A percentile compares a stretch with the other conserved stretches of the same genome.
These are phyloP conservation scores for Onchidella celtica DNA, from an alignment of 2,888 invertebrate genomes.

Conservation along the genomic window DNA sequence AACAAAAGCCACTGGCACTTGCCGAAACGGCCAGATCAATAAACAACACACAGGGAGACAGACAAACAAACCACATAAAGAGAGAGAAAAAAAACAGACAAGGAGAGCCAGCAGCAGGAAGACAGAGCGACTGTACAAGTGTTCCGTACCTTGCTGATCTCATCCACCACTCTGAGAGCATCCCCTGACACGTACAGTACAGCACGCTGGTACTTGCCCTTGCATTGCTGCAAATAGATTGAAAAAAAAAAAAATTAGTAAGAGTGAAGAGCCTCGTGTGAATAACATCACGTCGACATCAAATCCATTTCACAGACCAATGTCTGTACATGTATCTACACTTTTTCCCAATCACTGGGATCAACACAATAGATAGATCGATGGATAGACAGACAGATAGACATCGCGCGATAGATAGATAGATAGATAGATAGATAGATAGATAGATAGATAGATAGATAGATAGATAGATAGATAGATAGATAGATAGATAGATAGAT, in stretches of 20 bases:
- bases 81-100: not conserved
- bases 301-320: too few relatives aligned
- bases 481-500: conserved; percentile 13
- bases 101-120: not conserved
- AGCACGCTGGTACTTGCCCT: conserved; percentile 80
- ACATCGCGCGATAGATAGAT: not conserved
- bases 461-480: conserved; percentile 26
- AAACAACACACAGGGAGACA: not conserved
- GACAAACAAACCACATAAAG: not conserved
- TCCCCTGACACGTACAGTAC: conserved; percentile 85
- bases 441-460: conserved; percentile 27
- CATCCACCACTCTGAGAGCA: conserved; percentile 97
- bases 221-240: conserved; percentile 65
- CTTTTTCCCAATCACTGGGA: too few relatives aligned
- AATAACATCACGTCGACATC: too few relatives aligned
- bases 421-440: not conserved
- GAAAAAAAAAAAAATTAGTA: not conserved
- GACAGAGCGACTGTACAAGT: not conserved
- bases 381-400: not conserved
- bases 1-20: too few relatives aligned
- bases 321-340: too few relatives aligned
- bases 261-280: too few relatives aligned
- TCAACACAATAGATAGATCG: too few relatives aligned
- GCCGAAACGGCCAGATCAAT: too few relatives aligned
- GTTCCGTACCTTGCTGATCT: conserved; percentile 90